A percentile compares a stretch with the other conserved stretches of the same genome.
Evolutionary conservation across 2,888 invertebrate species (phyloP).

Genomic region (Petrolisthes manimaculis): DNA sequence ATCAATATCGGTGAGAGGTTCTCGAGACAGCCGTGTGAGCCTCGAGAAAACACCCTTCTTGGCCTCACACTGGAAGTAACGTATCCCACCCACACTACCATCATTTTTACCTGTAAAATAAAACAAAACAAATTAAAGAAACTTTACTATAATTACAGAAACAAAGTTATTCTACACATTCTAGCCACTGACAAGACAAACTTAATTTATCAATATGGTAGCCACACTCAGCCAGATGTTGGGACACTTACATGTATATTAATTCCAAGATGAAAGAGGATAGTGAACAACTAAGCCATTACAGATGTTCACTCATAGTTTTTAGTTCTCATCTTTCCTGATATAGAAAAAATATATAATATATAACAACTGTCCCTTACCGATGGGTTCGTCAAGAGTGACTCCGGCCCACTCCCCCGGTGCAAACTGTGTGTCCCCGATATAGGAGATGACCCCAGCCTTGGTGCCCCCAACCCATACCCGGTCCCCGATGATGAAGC

Average conservation of each 20-base stretch:
- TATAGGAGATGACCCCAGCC: slow-evolving; percentile 90
- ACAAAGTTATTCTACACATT: not conserved
- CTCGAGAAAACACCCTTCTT: slow-evolving; percentile 93
- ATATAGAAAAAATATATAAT: no score
- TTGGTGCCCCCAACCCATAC: slow-evolving; percentile 95
- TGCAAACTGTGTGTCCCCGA: slow-evolving; percentile 92
- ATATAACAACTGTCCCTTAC: slow-evolving; percentile 70
- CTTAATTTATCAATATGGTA: no score
- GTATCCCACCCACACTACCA: slow-evolving; percentile 90
- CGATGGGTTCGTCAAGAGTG: slow-evolving; percentile 89
- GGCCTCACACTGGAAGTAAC: slow-evolving; percentile 94
- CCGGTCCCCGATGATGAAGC: slow-evolving; percentile 94
- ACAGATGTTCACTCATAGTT: no score
- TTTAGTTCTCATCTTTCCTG: no score
- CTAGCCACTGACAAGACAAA: no score
- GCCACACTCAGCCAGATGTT: no score
- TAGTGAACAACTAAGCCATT: no score
- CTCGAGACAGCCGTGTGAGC: slow-evolving; percentile 84
- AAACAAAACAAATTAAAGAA: not conserved
- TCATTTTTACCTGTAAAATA: slow-evolving; percentile 86
- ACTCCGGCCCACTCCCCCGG: slow-evolving; percentile 99
- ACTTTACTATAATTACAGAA: not conserved
- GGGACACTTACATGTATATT: no score
- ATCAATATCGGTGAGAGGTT: slow-evolving; percentile 73
- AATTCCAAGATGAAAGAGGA: no score